phyloP scores from a whole-genome alignment of 2,888 invertebrate genomes.

The Chromoteleia sp. region DNA sequence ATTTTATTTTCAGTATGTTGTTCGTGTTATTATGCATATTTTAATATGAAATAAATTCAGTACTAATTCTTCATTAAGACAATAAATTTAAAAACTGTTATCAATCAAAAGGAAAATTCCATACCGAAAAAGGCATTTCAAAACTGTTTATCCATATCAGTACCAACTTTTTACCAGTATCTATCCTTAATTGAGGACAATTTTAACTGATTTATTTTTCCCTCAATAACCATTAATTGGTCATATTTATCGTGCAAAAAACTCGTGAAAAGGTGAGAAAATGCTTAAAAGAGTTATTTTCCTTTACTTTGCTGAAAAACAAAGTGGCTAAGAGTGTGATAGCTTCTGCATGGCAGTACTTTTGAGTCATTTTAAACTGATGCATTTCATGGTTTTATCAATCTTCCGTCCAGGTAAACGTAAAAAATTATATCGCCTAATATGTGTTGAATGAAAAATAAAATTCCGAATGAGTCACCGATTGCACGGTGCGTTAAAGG shows the following conservation, averaged over 20 bases:
- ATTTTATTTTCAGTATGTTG: too few relatives aligned
- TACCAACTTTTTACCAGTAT: too few relatives aligned
- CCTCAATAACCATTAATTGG: neutral
- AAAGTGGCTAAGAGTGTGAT: neutral
- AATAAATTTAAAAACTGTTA: too few relatives aligned
- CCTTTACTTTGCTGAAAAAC: conserved; percentile 13
- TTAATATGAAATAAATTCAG: too few relatives aligned
- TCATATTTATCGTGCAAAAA: neutral
- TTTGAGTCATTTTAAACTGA: neutral
- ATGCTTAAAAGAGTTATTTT: conserved; percentile 27
- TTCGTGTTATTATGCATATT: too few relatives aligned
- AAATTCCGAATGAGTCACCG: conserved; percentile 1
- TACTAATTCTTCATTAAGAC: too few relatives aligned
- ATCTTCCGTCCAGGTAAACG: neutral
- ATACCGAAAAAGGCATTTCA: too few relatives aligned
- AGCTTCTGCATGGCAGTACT: too few relatives aligned
- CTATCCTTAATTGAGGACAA: too few relatives aligned
- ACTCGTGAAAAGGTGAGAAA: conserved; percentile 3
- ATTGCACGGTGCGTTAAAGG: neutral
- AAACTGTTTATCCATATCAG: too few relatives aligned
- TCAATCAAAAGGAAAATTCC: too few relatives aligned
- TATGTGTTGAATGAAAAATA: neutral
- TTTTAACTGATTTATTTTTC: neutral
- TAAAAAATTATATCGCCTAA: neutral
- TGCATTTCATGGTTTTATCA: conserved; percentile 4